Conservation (phyloP, 2,797 vertebrate species). For the Sebastes oblongus region DNA sequence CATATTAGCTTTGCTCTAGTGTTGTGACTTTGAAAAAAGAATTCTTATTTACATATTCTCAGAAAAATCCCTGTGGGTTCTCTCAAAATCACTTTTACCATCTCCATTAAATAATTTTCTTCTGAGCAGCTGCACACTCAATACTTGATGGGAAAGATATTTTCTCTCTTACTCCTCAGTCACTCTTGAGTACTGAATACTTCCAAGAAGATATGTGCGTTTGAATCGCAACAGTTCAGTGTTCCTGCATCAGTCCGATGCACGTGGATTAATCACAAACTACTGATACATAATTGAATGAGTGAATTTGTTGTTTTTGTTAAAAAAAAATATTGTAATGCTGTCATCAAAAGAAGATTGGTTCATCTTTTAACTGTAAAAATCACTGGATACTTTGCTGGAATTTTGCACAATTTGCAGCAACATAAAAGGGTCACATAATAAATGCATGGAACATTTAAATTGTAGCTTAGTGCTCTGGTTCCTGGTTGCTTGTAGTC, state of each 20-base stretch:
- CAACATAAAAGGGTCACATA: background rate
- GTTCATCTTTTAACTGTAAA: background rate
- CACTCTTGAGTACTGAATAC: slow-evolving; percentile 8
- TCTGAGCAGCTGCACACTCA: slow-evolving; percentile 57
- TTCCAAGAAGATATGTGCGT: background rate
- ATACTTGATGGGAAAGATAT: slow-evolving; percentile 51
- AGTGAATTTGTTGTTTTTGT: background rate
- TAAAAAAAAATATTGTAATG: background rate
- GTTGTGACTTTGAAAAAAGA: slow-evolving; percentile 41
- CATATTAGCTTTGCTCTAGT: slow-evolving; percentile 11
- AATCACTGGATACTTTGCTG: background rate
- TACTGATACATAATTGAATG: background rate
- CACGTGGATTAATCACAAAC: slow-evolving; percentile 8
- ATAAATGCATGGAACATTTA: slow-evolving; percentile 11
- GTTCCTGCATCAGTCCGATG: background rate
- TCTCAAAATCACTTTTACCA: slow-evolving; percentile 58
- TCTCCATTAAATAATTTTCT: slow-evolving; percentile 62
- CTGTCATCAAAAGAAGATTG: background rate
- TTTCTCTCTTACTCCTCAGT: slow-evolving; percentile 27
- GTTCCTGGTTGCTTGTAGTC: background rate
- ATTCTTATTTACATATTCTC: slow-evolving; percentile 35
- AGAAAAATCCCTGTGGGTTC: slow-evolving; percentile 40
- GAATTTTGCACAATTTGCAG: background rate
- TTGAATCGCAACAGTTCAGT: background rate
- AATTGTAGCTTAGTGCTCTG: background rate